Evolutionary conservation across 2,113 vertebrate species (phyloP).

Genomic region (Hyperoodon ampullatus): DNA sequence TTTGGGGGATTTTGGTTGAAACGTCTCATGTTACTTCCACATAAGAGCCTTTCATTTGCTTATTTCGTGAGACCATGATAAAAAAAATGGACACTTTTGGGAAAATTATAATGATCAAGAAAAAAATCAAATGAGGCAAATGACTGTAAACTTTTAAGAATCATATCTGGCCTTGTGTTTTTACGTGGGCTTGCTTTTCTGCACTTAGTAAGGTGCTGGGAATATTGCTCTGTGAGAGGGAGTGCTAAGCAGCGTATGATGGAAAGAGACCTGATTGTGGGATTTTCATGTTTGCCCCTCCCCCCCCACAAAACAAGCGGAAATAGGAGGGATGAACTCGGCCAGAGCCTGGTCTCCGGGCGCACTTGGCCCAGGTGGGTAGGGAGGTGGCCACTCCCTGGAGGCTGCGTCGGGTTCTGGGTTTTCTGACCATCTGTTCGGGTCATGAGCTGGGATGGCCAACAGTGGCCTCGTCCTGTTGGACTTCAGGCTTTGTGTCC

Average conservation of each 20-base stretch:
- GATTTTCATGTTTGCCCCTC: fast-evolving
- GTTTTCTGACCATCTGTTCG: background rate
- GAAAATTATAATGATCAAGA: background rate
- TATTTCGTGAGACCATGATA: background rate
- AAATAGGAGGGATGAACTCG: background rate
- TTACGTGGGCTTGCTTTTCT: background rate
- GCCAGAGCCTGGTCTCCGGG: background rate
- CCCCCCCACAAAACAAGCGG: too few relatives aligned
- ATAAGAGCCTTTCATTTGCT: background rate
- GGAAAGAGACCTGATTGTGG: fast-evolving
- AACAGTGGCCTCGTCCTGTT: fast-evolving
- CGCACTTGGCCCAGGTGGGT: fast-evolving
- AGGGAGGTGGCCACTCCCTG: fast-evolving
- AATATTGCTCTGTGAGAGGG: too few relatives aligned
- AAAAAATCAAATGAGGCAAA: background rate
- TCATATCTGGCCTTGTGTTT: background rate
- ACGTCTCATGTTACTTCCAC: background rate
- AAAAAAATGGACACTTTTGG: background rate
- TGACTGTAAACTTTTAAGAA: background rate
- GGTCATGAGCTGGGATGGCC: fast-evolving
- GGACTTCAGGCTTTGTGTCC: background rate
- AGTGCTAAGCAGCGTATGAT: background rate
- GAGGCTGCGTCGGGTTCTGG: fast-evolving
- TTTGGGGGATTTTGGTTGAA: background rate
- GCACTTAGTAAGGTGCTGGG: background rate